Conservation (phyloP, 2,797 vertebrate genomes). For the Silurus aristotelis region DNA sequence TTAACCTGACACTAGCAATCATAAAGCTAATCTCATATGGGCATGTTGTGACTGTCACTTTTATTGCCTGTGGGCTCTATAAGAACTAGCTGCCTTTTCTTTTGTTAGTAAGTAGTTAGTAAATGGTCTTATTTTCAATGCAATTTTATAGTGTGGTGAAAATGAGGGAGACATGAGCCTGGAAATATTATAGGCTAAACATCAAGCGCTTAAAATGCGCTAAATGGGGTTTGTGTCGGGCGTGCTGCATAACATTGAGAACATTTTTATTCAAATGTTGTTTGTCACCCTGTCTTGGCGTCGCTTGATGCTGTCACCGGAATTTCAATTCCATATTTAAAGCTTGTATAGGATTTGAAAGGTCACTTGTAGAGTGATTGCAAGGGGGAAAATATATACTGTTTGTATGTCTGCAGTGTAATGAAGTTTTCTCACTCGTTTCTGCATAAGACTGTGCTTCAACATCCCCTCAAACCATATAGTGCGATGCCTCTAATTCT, state of each 20-base stretch:
- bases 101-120: background rate
- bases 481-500: background rate
- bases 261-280: background rate
- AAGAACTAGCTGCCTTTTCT: too few relatives aligned
- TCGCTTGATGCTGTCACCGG: background rate
- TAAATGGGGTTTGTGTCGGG: background rate
- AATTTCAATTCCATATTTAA: background rate
- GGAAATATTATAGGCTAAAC: background rate
- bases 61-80: background rate
- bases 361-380: background rate
- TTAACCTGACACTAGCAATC: slow-evolving; percentile 1
- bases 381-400: background rate
- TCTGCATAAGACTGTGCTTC: background rate
- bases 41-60: background rate
- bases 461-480: background rate
- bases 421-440: background rate
- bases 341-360: slow-evolving; percentile 12
- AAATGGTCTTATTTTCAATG: background rate
- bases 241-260: background rate
- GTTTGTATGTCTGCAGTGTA: background rate
- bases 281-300: background rate
- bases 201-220: background rate
- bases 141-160: background rate
- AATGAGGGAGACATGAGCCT: background rate
- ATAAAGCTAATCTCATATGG: background rate